Evolutionary conservation across 1,140 invertebrate species (phyloP).

Genomic region (Panulirus ornatus): DNA sequence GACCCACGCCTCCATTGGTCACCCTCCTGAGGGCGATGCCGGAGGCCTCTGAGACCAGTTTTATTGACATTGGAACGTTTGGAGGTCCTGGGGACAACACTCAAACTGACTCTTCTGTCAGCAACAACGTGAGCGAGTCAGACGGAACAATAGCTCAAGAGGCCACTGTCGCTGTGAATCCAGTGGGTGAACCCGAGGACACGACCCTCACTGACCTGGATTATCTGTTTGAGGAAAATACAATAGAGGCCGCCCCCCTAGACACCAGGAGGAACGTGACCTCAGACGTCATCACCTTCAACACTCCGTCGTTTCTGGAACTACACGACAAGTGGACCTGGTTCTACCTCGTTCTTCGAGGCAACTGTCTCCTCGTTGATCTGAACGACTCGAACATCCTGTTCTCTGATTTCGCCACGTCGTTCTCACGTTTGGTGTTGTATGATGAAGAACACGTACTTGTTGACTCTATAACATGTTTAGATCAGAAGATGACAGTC

Average conservation of each 20-base stretch:
- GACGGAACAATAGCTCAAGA: too few species aligned
- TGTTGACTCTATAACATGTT: conserved; percentile 30
- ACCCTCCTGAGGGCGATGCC: too few species aligned
- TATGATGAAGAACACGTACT: conserved; percentile 31
- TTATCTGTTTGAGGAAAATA: too few species aligned
- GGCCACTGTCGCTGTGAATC: not conserved
- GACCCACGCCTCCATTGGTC: too few species aligned
- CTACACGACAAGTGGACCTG: conserved; percentile 24
- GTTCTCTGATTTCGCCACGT: conserved; percentile 27
- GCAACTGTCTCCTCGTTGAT: conserved; percentile 40
- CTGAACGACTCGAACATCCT: conserved; percentile 15
- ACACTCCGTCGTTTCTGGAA: not conserved
- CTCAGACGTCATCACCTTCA: not conserved
- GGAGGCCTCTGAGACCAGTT: too few species aligned
- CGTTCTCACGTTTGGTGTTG: conserved; percentile 31
- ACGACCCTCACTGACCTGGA: not conserved
- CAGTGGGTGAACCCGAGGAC: not conserved
- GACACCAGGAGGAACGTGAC: not conserved
- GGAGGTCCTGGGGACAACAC: too few species aligned
- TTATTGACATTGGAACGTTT: too few species aligned
- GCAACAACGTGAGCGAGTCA: too few species aligned
- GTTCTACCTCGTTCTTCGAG: conserved; percentile 34
- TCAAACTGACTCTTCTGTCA: too few species aligned
- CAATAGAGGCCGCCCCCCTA: not conserved
- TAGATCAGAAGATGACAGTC: conserved; percentile 13